A percentile compares a stretch with the other conserved stretches of the same genome.
phyloP scores from a whole-genome alignment of 2,888 invertebrate genomes.

The Chrysina gloriosa region DNA sequence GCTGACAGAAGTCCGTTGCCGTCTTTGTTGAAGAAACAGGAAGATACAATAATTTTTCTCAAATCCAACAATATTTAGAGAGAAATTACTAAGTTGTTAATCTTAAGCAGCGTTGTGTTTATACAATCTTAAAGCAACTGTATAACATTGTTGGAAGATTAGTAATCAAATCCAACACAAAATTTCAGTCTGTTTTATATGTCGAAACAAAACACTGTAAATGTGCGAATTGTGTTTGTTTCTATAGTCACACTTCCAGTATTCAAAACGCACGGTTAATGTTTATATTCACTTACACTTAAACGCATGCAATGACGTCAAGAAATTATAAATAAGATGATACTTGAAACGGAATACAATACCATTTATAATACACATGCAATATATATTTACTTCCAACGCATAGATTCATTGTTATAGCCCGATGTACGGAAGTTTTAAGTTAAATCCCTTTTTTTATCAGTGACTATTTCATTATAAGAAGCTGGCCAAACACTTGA shows the following conservation, averaged over 20 bases:
- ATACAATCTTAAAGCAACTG: constrained; percentile 2
- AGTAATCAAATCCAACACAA: constrained; percentile 23
- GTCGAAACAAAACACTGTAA: constrained; percentile 6
- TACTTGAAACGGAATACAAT: constrained; percentile 7
- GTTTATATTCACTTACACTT: constrained; percentile 21
- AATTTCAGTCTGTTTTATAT: constrained; percentile 3
- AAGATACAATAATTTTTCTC: background rate
- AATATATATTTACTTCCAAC: background rate
- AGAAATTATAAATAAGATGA: constrained; percentile 29
- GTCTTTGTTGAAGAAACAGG: too few relatives aligned
- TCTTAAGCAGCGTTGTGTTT: background rate
- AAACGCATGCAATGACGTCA: constrained; percentile 26
- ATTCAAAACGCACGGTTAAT: constrained; percentile 21
- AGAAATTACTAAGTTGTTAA: constrained; percentile 4
- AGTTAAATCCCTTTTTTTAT: too few relatives aligned
- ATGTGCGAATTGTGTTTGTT: constrained; percentile 28
- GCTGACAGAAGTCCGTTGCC: too few relatives aligned
- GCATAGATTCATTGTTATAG: background rate
- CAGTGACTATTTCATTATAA: too few relatives aligned
- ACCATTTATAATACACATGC: constrained; percentile 1
- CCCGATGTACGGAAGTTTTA: background rate
- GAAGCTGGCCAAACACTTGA: too few relatives aligned
- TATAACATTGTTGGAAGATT: constrained; percentile 22
- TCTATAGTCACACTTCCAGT: background rate
- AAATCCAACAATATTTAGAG: background rate